These are phyloP conservation scores for Macrophya alboannulata DNA, from an alignment of 2,888 invertebrate species.

Conservation along the genomic window DNA sequence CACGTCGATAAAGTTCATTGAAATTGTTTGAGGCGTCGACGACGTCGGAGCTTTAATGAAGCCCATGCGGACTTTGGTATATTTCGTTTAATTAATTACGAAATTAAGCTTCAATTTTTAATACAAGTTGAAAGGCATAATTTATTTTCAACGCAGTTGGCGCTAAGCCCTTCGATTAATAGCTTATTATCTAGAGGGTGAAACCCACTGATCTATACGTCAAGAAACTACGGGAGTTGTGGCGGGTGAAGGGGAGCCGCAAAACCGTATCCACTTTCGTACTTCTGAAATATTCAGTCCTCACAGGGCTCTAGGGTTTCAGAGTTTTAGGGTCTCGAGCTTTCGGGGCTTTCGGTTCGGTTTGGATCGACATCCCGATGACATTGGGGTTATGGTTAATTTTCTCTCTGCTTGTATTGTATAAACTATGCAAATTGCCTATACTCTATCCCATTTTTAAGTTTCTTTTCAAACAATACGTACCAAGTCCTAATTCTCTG, in stretches of 20 bases:
- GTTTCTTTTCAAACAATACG: background rate
- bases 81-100: background rate
- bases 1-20: background rate
- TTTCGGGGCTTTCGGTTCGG: background rate
- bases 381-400: constrained; percentile 6
- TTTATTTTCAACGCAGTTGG: constrained; percentile 27
- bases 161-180: constrained; percentile 32
- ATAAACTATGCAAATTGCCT: background rate
- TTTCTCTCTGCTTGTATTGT: background rate
- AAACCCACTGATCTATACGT: constrained; percentile 18
- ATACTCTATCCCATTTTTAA: background rate
- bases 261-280: constrained; percentile 47
- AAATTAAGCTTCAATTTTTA: background rate
- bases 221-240: constrained; percentile 28
- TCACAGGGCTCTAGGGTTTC: constrained; percentile 11
- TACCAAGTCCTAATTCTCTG: background rate
- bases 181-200: constrained; percentile 26
- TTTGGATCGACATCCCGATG: background rate
- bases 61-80: constrained; percentile 1
- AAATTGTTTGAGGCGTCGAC: constrained; percentile 11
- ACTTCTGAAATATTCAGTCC: constrained; percentile 46
- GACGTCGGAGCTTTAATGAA: background rate
- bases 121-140: background rate
- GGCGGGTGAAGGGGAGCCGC: constrained; percentile 13
- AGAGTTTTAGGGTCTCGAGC: constrained; percentile 14